Conservation (phyloP, 2,888 invertebrate species). For the Platycnemis pennipes region DNA sequence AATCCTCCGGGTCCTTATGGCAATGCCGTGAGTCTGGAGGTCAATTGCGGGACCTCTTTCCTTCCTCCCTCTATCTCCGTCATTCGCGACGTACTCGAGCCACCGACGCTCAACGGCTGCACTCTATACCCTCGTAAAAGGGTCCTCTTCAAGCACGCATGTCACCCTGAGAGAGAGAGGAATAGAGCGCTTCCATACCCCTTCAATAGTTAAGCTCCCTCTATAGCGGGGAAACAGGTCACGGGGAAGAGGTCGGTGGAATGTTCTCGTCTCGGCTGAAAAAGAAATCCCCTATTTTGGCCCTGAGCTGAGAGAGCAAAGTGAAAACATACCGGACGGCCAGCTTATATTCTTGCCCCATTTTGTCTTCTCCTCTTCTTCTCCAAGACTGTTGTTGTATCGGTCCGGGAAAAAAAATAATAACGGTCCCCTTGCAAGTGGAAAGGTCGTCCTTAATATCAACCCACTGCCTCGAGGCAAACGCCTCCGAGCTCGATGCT, state of each 20-base stretch:
- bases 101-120: neutral
- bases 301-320: neutral
- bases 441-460: neutral
- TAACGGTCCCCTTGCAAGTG: neutral
- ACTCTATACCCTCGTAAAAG: neutral
- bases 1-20: neutral
- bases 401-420: neutral
- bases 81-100: neutral
- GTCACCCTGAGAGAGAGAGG: neutral
- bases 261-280: neutral
- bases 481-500: constrained; percentile 10
- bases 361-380: neutral
- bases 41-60: neutral
- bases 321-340: constrained; percentile 3
- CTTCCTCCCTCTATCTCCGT: neutral
- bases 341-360: neutral
- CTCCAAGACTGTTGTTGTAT: neutral
- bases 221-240: neutral
- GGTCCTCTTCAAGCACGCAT: neutral
- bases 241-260: neutral
- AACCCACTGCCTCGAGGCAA: neutral
- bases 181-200: neutral
- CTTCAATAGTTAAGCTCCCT: constrained; percentile 8
- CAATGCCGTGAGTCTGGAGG: neutral
- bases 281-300: neutral